Conservation (phyloP, 2,797 vertebrate genomes). For the Enteromius afrohamiltoni region DNA sequence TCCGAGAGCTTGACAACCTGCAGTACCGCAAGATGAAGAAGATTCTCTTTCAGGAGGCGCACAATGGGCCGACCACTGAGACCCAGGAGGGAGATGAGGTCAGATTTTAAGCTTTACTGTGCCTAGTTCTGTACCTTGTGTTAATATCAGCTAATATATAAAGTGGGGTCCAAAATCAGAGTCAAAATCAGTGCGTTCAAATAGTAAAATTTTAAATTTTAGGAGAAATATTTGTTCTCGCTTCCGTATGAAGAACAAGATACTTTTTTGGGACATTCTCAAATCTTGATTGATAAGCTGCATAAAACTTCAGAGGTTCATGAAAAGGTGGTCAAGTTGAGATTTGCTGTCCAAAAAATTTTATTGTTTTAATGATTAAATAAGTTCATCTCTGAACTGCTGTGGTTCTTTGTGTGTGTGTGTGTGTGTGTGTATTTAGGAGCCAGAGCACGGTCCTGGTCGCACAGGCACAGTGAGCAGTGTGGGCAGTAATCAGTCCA, state of each 20-base stretch:
- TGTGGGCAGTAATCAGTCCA: constrained; percentile 97
- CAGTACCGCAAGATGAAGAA: constrained; percentile 99
- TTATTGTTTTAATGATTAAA: not conserved
- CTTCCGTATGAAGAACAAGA: not conserved
- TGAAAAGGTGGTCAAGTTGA: too few relatives aligned
- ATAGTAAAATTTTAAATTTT: not conserved
- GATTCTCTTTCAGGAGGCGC: constrained; percentile 96
- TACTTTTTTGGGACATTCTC: not conserved
- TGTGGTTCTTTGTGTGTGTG: not conserved
- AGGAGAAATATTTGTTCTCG: not conserved
- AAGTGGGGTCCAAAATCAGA: not conserved
- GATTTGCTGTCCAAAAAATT: not conserved
- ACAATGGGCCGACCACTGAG: constrained; percentile 93
- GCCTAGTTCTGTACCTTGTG: not conserved
- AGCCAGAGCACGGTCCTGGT: constrained; percentile 88
- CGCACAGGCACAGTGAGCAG: constrained; percentile 96
- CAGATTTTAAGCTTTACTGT: constrained; percentile 18
- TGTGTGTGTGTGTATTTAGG: constrained; percentile 72
- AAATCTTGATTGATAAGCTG: not conserved
- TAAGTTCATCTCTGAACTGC: not conserved
- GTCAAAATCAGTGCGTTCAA: not conserved
- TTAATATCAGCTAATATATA: not conserved
- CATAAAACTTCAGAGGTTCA: too few relatives aligned
- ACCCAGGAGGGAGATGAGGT: constrained; percentile 96
- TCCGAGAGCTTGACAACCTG: constrained; percentile 97